Conservation (phyloP, 2,888 invertebrate genomes). For the Macrophya alboannulata region DNA sequence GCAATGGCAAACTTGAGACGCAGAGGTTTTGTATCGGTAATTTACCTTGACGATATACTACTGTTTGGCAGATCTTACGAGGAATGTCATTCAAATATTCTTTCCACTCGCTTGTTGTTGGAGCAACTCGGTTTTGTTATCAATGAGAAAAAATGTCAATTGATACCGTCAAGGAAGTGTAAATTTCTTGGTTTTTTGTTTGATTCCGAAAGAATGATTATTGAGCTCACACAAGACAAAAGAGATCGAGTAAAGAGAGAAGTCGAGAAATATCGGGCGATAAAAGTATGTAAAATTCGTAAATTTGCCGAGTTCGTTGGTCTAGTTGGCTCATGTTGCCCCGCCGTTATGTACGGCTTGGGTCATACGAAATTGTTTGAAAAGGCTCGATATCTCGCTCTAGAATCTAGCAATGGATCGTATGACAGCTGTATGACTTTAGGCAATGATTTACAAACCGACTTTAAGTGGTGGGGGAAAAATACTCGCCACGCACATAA, state of each 20-base stretch:
- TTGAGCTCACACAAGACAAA: too few relatives aligned
- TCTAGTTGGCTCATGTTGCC: background rate
- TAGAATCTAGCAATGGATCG: background rate
- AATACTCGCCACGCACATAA: constrained; percentile 52
- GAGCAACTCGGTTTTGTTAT: too few relatives aligned
- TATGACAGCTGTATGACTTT: background rate
- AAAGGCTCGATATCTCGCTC: background rate
- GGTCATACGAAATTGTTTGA: constrained; percentile 13
- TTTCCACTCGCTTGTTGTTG: too few relatives aligned
- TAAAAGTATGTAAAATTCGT: background rate
- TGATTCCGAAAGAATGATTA: too few relatives aligned
- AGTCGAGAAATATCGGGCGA: background rate
- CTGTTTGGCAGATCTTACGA: constrained; percentile 3
- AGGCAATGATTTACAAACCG: background rate
- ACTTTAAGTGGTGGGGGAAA: constrained; percentile 58
- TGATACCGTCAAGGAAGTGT: too few relatives aligned
- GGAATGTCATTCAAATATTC: background rate
- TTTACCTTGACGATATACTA: constrained; percentile 33
- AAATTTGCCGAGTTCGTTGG: constrained; percentile 9
- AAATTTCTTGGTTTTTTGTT: too few relatives aligned
- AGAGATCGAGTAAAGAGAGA: too few relatives aligned
- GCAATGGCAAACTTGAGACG: constrained; percentile 1
- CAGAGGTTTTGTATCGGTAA: too few relatives aligned
- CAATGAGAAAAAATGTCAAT: too few relatives aligned
- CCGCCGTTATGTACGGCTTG: background rate